Base-by-base conservation (phyloP, 2,797 vertebrate genomes). In the Potorous gilbertii region DNA sequence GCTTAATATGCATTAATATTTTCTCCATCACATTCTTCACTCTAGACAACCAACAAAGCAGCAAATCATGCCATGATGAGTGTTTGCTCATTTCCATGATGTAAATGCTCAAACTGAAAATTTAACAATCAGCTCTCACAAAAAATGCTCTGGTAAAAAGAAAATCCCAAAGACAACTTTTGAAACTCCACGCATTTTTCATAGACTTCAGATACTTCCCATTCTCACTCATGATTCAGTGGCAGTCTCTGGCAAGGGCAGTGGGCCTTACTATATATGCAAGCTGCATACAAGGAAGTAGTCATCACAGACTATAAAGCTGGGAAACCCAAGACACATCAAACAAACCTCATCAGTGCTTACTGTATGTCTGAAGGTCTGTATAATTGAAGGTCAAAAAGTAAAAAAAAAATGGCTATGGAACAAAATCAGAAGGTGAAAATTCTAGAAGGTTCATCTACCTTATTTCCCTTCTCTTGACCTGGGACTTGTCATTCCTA, bases 71-170 rank as follows among this genome's bases (percentile, higher is more conserved):
- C 21, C 21, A 40, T 40, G n/a, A 40, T 74, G 18, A 74, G 8
- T 74, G n/a, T 74, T 74, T 74, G 2, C 3, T 40, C 18, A 40
- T 40, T 40, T 74, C n/a, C 5, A 1, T 40, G n/a, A 46, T 27
- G 74, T 81, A 46, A 81, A 46, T 81, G 40, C 74, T 81, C 40
- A 10, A 9, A 18, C 18, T 46, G 21, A 46, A 81, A 46, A 81
- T 81, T 81, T 81, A 46, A 81, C 40, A 46, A 81, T 46, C 74
- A 46, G 40, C 18, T 81, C 74, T 81, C 21, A 46, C 40, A 46
- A 87, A 52, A 94, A 93, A 27, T 91, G 94, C 66, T 91, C 93
- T 92, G n/a, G 95, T 95, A 89, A 90, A 50, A 91, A 74, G 57
- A 92, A 91, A 81, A 21, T 81, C 93, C 31, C 14, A 54, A 92